A percentile compares a stretch with the other conserved stretches of the same genome.
These are phyloP conservation scores for Phyllostomus discolor DNA, from an alignment of 2,113 vertebrate species.

Conservation along the genomic window DNA sequence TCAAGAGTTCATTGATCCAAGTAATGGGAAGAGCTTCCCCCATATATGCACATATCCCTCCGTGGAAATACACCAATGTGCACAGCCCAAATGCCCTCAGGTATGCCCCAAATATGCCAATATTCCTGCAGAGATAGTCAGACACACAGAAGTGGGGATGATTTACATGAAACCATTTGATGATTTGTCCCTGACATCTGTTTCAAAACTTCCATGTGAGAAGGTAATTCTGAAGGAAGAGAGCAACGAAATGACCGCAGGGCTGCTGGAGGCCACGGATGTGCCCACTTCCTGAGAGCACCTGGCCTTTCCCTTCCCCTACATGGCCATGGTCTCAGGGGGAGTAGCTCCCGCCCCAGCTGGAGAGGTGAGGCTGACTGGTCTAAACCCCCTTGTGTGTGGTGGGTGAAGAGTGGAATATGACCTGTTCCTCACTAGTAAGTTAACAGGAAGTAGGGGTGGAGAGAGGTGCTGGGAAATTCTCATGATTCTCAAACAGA, in stretches of 20 bases:
- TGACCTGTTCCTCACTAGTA: neutral
- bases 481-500: neutral
- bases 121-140: neutral
- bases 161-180: neutral
- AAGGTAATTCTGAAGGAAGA: neutral
- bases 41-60: neutral
- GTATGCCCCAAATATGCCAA: neutral
- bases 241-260: neutral
- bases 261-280: no score
- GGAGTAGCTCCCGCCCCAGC: neutral
- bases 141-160: neutral
- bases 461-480: neutral
- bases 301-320: neutral
- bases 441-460: neutral
- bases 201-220: neutral
- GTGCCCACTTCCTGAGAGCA: neutral
- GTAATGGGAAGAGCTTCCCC: neutral
- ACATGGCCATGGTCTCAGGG: fast-evolving
- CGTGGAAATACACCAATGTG: neutral
- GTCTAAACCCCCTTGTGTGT: neutral
- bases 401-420: neutral
- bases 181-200: neutral
- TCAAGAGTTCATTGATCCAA: neutral
- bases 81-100: neutral
- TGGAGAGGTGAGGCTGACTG: fast-evolving